These are phyloP conservation scores for Melanotaenia nigrans DNA, from an alignment of 2,797 vertebrate genomes.

Conservation along the genomic window DNA sequence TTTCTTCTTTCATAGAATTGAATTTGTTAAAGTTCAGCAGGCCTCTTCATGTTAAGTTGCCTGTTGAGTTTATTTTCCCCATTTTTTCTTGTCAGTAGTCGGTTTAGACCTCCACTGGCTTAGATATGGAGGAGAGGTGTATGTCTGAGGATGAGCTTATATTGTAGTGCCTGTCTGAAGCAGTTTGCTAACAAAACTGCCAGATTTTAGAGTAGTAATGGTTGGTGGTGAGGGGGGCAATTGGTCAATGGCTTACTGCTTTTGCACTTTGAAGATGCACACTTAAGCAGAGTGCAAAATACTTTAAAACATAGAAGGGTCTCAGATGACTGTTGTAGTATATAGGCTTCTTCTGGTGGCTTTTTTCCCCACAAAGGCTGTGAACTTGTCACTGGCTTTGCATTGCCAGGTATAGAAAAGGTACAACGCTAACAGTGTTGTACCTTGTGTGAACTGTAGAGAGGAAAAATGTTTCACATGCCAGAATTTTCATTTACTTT, in stretches of 20 bases:
- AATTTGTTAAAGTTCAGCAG: not conserved
- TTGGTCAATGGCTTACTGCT: conserved; percentile 33
- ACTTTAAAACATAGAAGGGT: conserved; percentile 26
- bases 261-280: conserved; percentile 41
- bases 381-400: conserved; percentile 33
- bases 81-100: not conserved
- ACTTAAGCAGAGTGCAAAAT: conserved; percentile 33
- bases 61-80: not conserved
- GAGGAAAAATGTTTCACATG: not conserved
- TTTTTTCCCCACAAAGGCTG: conserved; percentile 35
- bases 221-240: conserved; percentile 7
- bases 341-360: conserved; percentile 12
- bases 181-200: not conserved
- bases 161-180: not conserved
- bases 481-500: not conserved
- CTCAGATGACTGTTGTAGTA: conserved; percentile 29
- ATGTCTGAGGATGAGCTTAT: not conserved
- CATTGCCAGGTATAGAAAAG: conserved; percentile 19
- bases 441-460: conserved; percentile 3
- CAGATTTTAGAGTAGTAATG: not conserved
- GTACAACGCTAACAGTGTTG: not conserved
- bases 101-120: not conserved
- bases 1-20: conserved; percentile 27
- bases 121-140: not conserved
- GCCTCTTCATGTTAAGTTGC: not conserved